phyloP scores from a whole-genome alignment of 2,888 invertebrate species.

The Cephus pygmeus region DNA sequence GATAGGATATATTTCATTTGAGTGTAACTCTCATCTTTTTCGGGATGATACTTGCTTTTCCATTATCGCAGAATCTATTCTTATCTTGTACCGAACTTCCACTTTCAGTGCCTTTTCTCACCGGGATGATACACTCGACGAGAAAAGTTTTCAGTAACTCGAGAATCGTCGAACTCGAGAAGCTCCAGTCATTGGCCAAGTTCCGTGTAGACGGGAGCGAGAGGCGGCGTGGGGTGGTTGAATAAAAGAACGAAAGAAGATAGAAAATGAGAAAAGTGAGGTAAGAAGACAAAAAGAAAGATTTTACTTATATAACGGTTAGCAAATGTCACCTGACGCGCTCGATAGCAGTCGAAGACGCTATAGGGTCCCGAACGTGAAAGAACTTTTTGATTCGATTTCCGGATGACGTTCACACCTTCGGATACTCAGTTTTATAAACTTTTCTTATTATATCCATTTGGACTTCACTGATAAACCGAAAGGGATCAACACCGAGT shows the following conservation, averaged over 20 bases:
- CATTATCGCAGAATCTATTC: background rate
- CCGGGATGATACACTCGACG: background rate
- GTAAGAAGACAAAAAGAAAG: background rate
- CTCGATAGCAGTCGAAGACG: background rate
- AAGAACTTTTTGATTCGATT: background rate
- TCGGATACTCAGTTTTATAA: background rate
- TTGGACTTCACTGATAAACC: background rate
- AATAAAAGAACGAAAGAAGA: background rate
- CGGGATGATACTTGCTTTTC: background rate
- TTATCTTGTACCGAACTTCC: background rate
- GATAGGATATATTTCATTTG: background rate
- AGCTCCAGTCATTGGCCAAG: background rate
- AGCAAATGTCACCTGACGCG: background rate
- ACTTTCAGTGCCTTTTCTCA: background rate
- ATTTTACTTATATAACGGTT: background rate
- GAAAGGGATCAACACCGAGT: background rate
- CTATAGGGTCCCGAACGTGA: background rate
- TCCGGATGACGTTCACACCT: background rate
- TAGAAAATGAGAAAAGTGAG: background rate
- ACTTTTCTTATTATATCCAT: background rate
- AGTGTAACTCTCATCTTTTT: background rate
- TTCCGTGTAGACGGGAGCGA: background rate
- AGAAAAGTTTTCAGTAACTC: background rate
- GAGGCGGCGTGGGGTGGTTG: background rate
- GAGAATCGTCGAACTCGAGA: background rate